These are phyloP conservation scores for Syngnathus floridae DNA, from an alignment of 2,113 vertebrate species.

Conservation along the genomic window DNA sequence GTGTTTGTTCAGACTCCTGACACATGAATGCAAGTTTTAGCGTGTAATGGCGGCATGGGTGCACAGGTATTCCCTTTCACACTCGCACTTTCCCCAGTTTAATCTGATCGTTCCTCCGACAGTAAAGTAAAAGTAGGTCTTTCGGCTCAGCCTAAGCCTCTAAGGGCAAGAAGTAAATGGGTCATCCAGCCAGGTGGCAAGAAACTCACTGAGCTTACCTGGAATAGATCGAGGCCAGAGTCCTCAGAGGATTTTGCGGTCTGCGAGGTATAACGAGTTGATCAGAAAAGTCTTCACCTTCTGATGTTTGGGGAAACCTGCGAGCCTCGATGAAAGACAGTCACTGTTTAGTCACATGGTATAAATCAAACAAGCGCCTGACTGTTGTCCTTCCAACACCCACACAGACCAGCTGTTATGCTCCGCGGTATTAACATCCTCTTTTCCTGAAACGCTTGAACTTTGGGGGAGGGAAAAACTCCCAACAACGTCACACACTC, in stretches of 20 bases:
- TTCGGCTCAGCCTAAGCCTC: slow-evolving; percentile 41
- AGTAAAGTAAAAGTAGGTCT: slow-evolving; percentile 43
- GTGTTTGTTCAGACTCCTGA: slow-evolving; percentile 53
- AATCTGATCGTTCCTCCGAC: slow-evolving; percentile 27
- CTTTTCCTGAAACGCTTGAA: slow-evolving; percentile 15
- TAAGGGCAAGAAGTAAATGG: slow-evolving; percentile 47
- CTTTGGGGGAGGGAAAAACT: background rate
- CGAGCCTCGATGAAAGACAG: slow-evolving; percentile 4
- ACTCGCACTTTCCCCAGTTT: slow-evolving; percentile 13
- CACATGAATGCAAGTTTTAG: slow-evolving; percentile 61
- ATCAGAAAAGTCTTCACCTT: background rate
- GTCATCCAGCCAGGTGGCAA: slow-evolving; percentile 44
- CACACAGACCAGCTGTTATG: slow-evolving; percentile 47
- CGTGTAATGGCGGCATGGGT: slow-evolving; percentile 24
- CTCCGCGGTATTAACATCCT: slow-evolving; percentile 18
- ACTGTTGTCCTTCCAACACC: slow-evolving; percentile 23
- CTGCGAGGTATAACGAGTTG: slow-evolving; percentile 5
- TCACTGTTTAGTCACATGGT: slow-evolving; percentile 17
- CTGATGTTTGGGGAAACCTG: background rate
- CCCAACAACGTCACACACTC: background rate
- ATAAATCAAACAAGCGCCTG: slow-evolving; percentile 20
- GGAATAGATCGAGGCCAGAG: slow-evolving; percentile 48
- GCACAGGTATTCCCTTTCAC: slow-evolving; percentile 20
- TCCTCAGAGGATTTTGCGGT: slow-evolving; percentile 24
- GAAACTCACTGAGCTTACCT: slow-evolving; percentile 46